Conservation (phyloP, 2,888 invertebrate species). For the Hedychridium roseum region DNA sequence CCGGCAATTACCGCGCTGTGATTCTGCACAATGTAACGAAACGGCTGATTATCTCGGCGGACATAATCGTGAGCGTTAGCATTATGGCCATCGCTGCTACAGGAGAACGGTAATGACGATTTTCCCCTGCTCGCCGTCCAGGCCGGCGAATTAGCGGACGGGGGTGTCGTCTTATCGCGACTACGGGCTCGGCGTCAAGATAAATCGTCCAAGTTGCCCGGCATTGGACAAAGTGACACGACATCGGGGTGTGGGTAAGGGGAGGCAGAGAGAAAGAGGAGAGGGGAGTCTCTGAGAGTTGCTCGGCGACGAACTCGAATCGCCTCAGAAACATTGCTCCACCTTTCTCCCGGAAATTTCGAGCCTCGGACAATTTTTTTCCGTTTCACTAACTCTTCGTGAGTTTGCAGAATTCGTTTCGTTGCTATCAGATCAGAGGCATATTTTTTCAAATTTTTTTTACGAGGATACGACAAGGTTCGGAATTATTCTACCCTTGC, state of each 20-base stretch:
- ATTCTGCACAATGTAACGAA: too few species aligned
- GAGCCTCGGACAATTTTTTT: background rate
- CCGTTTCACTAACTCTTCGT: background rate
- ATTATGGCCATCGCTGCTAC: too few species aligned
- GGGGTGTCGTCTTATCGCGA: conserved; percentile 9
- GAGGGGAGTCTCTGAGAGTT: conserved; percentile 27
- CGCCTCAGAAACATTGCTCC: conserved; percentile 41
- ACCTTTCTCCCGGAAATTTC: too few species aligned
- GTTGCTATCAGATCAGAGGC: background rate
- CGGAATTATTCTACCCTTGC: background rate
- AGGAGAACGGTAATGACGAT: too few species aligned
- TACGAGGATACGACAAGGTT: too few species aligned
- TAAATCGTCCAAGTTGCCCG: conserved; percentile 38
- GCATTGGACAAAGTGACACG: conserved; percentile 35
- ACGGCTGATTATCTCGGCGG: too few species aligned
- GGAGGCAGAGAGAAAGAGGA: conserved; percentile 13
- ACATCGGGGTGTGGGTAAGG: conserved; percentile 18
- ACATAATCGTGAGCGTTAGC: too few species aligned
- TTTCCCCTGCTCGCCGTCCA: too few species aligned
- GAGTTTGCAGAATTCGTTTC: background rate
- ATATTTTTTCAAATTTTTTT: background rate
- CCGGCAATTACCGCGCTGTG: too few species aligned
- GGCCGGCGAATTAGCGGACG: too few species aligned
- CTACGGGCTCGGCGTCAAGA: conserved; percentile 15
- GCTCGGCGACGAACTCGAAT: conserved; percentile 26